Percentiles rank a stretch among this genome's conserved stretches.
phyloP scores from a whole-genome alignment of 2,113 vertebrate genomes.

The Thinocorus orbignyianus region DNA sequence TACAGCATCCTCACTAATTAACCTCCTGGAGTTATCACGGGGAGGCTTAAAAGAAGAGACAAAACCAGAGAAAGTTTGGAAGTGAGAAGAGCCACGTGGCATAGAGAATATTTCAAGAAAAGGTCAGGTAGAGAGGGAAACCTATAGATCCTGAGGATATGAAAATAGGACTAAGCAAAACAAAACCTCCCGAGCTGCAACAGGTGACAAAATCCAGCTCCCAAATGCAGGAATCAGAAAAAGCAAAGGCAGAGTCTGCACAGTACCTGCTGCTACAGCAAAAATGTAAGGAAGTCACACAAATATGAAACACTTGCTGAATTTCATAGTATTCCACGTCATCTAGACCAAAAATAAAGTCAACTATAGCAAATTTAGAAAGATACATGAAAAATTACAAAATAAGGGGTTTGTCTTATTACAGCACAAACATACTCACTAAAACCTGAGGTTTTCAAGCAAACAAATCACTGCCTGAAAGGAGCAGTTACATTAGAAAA shows the following conservation, averaged over 20 bases:
- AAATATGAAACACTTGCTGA: background rate
- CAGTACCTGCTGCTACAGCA: fast-evolving
- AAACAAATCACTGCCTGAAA: background rate
- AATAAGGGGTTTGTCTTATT: background rate
- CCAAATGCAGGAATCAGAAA: background rate
- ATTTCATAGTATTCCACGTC: fast-evolving
- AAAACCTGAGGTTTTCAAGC: background rate
- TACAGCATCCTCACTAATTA: background rate
- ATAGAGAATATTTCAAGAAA: background rate
- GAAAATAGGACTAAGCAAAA: background rate
- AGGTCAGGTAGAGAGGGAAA: background rate
- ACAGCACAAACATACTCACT: background rate
- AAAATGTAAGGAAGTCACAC: background rate
- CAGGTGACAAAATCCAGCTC: background rate
- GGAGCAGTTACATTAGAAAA: background rate
- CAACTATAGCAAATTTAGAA: background rate
- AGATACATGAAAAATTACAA: fast-evolving
- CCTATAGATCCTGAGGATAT: background rate
- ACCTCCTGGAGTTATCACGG: background rate
- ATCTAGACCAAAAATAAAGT: background rate
- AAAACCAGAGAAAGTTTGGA: background rate
- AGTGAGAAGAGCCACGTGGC: background rate
- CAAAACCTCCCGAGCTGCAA: background rate
- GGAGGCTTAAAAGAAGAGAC: background rate
- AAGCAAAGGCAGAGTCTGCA: background rate